Base-by-base conservation (phyloP, 2,113 vertebrate species). In the Rhabdornis inornatus region DNA sequence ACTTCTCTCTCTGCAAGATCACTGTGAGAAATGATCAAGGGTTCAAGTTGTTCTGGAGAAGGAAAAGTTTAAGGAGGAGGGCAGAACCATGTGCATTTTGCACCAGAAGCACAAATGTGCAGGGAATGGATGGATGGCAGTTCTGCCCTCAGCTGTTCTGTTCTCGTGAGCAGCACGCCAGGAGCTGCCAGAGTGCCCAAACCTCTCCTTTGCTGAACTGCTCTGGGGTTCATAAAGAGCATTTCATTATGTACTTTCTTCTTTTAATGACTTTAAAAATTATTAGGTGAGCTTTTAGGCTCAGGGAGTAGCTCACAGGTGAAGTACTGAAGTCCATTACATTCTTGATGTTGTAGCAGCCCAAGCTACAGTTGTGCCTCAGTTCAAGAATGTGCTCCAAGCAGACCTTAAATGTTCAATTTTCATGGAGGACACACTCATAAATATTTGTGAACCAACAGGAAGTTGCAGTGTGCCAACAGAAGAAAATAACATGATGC, bases 101-200 rank as follows among this genome's bases (percentile, higher is more conserved):
- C 13, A 59, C 4, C 22, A n/a, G 52, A 72, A 74, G 31, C 42
- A 25, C 6, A 25, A 37, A 64, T 12, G 23, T 7, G 6, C 20
- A n/a, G 65, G 74, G 39, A 27, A 42, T 13, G 45, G 20, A 3
- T 18, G 35, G 52, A 1, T 31, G 61, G 39, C 52, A 47, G 39
- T 12, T 72, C 66, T 92, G 49, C 61, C 15, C 52, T 71, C 30
- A 21, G 65, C 52, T 42, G 13, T 13, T 2, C 50, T 1, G 0
- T n/a, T 45, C 35, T 9, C 24, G 7, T 1, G 24, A 39, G 64
- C 40, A 69, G 59, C 64, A 47, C 0, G 0, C 50, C 42, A 53
- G 90, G 20, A 66, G 17, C 33, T 80, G 40, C 14, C 76, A 77
- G 13, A 55, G 31, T 87, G 47, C 37, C 25, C 47, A 91, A 40